Evolutionary conservation across 2,113 vertebrate genomes (phyloP), one percentile per base, ranked within the genome.

Genomic region (Vulpes lagopus): DNA sequence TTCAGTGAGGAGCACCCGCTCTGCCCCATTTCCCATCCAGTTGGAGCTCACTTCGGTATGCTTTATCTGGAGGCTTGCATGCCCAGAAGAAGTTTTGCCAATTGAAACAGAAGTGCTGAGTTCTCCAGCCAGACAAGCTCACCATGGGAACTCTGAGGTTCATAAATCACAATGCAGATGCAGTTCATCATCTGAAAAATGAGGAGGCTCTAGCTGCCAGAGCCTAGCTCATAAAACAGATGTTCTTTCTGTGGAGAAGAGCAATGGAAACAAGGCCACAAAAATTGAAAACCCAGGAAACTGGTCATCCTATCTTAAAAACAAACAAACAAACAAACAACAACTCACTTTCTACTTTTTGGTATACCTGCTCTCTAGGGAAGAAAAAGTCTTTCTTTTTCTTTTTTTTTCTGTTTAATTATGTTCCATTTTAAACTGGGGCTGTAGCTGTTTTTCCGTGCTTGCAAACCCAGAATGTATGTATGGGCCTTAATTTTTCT

Each of bases 131-230:
- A 95, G 93, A 71, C 78, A 64, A 35, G 80, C 60, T 97, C 35
- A 1, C 90, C 32, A 3, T 30, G 81, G 92, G 90, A 83, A 55
- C 57, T 10, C 76, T 30, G 59, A 65, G 95, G 65, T 98, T 97
- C 98, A 98, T 98, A 97, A 98, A 98, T 97, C 96, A 82, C 90
- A 97, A 89, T 78, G 90, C 93, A 98, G 96, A 98, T 95, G 94
- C 93, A 82, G 90, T 98, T 98, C 92, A 89, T 98, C 97, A 98
- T 91, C 95, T 96, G 97, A 96, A 98, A 98, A 97, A 95, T 95
- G 97, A 98, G 93, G 97, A 98, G 95, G 98, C 43, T 43, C 5
- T 43, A 43, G 57, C 96, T 98, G 96, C 91, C 92, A 98, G 79
- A 96, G 95, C 96, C 65, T 38, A 86, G 73, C 92, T 96, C 67